A percentile compares a stretch with the other conserved stretches of the same genome.
These are phyloP conservation scores for Chrysopilus asiliformis DNA, from an alignment of 2,888 invertebrate genomes.

Conservation along the genomic window DNA sequence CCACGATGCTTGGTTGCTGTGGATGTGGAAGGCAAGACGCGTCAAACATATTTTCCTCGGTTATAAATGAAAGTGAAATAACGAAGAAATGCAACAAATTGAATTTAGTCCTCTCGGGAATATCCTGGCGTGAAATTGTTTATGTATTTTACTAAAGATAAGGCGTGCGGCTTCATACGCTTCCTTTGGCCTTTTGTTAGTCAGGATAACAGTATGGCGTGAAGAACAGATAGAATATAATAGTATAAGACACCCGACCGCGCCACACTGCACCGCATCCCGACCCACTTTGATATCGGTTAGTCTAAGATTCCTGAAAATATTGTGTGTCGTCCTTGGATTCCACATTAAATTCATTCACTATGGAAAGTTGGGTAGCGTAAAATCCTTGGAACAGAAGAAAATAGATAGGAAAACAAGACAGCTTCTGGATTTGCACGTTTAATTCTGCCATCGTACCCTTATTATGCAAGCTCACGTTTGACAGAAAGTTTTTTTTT, in stretches of 20 bases:
- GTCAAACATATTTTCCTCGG: conserved; percentile 4
- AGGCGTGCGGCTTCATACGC: too few relatives aligned
- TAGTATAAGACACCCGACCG: conserved; percentile 2
- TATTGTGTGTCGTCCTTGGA: too few relatives aligned
- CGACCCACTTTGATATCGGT: not conserved
- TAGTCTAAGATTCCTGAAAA: not conserved
- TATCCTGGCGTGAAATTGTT: conserved; percentile 13
- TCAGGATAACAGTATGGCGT: not conserved
- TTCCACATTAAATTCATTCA: too few relatives aligned
- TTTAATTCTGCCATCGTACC: conserved; percentile 10
- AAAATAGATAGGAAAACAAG: conserved; percentile 2
- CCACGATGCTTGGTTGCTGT: too few relatives aligned
- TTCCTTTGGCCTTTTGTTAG: too few relatives aligned
- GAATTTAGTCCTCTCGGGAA: conserved; percentile 13
- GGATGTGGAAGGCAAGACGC: not conserved
- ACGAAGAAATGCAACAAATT: conserved; percentile 14
- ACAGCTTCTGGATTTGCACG: conserved; percentile 9
- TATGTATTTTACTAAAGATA: conserved; percentile 8
- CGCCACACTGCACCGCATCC: not conserved
- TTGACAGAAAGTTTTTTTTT: conserved; percentile 7
- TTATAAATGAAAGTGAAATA: conserved; percentile 9
- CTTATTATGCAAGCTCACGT: conserved; percentile 13
- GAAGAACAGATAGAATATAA: conserved; percentile 3
- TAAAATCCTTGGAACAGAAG: not conserved
- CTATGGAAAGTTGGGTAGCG: not conserved